Conservation (phyloP, 2,113 vertebrate genomes). For the Crotalus tigris region DNA sequence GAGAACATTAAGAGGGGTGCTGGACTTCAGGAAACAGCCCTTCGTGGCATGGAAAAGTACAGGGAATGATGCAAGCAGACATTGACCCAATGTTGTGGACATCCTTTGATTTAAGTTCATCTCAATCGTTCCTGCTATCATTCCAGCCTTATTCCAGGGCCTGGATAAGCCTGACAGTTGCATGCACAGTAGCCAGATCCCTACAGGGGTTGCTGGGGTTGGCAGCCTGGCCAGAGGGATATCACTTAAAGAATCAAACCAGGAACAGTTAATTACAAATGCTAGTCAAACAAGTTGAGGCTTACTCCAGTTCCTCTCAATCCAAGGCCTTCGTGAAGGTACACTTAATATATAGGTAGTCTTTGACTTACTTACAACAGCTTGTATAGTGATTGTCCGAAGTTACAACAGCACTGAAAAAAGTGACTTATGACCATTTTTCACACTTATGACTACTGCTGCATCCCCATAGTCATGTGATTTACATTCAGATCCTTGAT, state of each 20-base stretch:
- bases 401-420: too few species aligned
- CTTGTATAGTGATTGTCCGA: too few species aligned
- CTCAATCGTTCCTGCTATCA: neutral
- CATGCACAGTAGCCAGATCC: neutral
- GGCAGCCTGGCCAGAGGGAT: neutral
- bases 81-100: neutral
- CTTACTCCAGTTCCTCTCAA: neutral
- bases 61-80: neutral
- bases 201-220: neutral
- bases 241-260: neutral
- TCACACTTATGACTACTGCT: too few species aligned
- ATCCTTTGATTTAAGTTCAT: neutral
- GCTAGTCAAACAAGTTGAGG: neutral
- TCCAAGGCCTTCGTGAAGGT: neutral
- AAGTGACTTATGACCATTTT: too few species aligned
- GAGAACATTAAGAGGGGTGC: neutral
- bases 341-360: neutral
- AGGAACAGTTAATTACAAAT: neutral
- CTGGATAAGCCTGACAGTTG: neutral
- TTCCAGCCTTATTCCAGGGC: neutral
- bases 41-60: neutral
- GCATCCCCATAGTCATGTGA: too few species aligned
- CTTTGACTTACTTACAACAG: too few species aligned
- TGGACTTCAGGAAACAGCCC: neutral
- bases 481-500: too few species aligned